Conservation (phyloP, 2,888 invertebrate genomes). For the Hirtodrosophila cameraria region DNA sequence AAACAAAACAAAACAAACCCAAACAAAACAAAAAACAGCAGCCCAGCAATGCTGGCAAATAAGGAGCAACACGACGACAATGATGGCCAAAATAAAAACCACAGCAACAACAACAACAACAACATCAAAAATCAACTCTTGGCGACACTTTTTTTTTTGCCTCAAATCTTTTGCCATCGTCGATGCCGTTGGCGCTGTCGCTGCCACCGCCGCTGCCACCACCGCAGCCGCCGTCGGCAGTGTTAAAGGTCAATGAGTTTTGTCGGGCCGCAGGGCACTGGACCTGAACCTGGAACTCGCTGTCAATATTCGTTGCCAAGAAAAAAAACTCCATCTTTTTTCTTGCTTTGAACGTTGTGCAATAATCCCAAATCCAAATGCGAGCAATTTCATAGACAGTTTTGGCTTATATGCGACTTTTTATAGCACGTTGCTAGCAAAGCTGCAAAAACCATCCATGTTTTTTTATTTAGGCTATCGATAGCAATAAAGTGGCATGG, state of each 20-base stretch:
- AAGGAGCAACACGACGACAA: slow-evolving; percentile 76
- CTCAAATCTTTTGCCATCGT: slow-evolving; percentile 47
- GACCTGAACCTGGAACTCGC: slow-evolving; percentile 73
- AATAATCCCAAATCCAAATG: slow-evolving; percentile 45
- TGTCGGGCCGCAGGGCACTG: slow-evolving; percentile 60
- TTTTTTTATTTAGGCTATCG: no score
- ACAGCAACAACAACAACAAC: not conserved
- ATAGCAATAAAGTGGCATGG: no score
- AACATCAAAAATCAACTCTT: slow-evolving; percentile 34
- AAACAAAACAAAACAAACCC: slow-evolving; percentile 34
- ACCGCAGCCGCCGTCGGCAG: slow-evolving; percentile 11
- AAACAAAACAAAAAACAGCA: slow-evolving; percentile 40
- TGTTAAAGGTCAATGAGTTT: slow-evolving; percentile 78
- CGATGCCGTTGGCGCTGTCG: slow-evolving; percentile 2
- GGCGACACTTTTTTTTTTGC: slow-evolving; percentile 75
- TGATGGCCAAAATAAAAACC: slow-evolving; percentile 46
- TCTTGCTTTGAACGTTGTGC: slow-evolving; percentile 34
- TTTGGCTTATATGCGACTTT: slow-evolving; percentile 11
- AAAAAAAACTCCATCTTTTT: slow-evolving; percentile 20
- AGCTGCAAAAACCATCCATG: no score
- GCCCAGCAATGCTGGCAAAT: slow-evolving; percentile 65
- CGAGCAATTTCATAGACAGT: slow-evolving; percentile 44
- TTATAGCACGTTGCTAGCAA: not conserved
- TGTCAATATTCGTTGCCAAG: slow-evolving; percentile 44
- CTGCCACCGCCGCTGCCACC: slow-evolving; percentile 11